These are phyloP conservation scores for Eira barbara DNA, from an alignment of 2,113 vertebrate genomes.

Conservation along the genomic window DNA sequence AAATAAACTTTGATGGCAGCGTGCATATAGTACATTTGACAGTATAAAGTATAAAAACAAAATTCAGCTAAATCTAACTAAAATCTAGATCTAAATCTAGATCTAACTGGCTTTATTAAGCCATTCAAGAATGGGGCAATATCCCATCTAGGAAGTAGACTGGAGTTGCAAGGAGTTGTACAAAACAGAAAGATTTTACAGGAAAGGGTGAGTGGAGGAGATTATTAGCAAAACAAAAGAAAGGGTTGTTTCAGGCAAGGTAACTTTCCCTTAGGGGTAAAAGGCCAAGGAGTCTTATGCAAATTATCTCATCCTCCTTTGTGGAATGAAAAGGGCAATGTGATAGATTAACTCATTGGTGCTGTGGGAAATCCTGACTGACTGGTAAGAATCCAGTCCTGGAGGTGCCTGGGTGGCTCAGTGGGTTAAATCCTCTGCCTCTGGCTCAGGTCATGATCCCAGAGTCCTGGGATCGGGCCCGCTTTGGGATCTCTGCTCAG, in stretches of 20 bases:
- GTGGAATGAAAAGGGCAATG: neutral
- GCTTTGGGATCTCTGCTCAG: too few relatives aligned
- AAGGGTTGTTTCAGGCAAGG: neutral
- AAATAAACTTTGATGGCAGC: neutral
- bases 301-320: neutral
- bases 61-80: neutral
- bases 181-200: neutral
- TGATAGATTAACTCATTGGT: neutral
- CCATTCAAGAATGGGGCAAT: neutral
- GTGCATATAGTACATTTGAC: neutral
- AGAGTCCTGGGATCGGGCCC: too few relatives aligned
- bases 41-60: neutral
- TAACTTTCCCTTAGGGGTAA: neutral
- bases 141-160: neutral
- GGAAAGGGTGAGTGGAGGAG: neutral
- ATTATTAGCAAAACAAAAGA: neutral
- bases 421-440: too few relatives aligned
- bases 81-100: neutral
- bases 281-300: neutral
- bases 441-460: too few relatives aligned
- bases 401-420: neutral
- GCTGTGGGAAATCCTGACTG: neutral
- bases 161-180: neutral
- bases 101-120: neutral
- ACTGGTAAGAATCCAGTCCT: neutral